These are phyloP conservation scores for Benitochromis conjunctus DNA, from an alignment of 2,113 vertebrate species.

Conservation along the genomic window DNA sequence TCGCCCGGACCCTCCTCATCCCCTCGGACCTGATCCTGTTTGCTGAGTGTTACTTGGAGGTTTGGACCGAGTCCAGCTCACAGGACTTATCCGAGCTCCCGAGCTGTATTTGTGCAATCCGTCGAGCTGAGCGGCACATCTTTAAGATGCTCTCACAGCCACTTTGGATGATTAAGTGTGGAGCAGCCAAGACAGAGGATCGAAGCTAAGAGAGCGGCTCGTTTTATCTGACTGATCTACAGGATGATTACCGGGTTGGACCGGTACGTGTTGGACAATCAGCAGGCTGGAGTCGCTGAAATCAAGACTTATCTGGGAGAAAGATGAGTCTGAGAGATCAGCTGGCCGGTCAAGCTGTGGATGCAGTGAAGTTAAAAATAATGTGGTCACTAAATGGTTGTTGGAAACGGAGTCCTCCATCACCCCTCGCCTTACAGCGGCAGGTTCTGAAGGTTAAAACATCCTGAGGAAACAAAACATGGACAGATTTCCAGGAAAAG, in stretches of 20 bases:
- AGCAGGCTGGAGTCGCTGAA: neutral
- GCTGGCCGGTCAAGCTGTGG: neutral
- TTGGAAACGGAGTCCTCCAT: neutral
- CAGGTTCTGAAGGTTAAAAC: neutral
- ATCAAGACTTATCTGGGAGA: fast-evolving
- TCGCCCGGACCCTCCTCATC: neutral
- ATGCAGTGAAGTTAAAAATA: neutral
- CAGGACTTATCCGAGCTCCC: neutral
- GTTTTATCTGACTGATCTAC: neutral
- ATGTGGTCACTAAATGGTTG: neutral
- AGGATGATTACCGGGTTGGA: neutral
- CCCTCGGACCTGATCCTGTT: neutral
- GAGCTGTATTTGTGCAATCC: neutral
- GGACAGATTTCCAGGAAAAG: neutral
- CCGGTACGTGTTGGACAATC: neutral
- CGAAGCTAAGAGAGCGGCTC: neutral
- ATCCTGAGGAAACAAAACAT: neutral
- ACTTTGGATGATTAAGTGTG: conserved; percentile 32
- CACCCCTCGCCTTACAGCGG: neutral
- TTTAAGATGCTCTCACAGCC: neutral
- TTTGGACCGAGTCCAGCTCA: neutral
- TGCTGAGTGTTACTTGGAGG: neutral
- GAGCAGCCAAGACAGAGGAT: neutral
- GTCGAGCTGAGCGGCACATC: neutral
- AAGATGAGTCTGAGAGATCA: neutral